A percentile compares a stretch with the other conserved stretches of the same genome.
Evolutionary conservation across 92 coral and sea anemone genomes (phyloP).

Genomic region (Umimayanthus kanabou): DNA sequence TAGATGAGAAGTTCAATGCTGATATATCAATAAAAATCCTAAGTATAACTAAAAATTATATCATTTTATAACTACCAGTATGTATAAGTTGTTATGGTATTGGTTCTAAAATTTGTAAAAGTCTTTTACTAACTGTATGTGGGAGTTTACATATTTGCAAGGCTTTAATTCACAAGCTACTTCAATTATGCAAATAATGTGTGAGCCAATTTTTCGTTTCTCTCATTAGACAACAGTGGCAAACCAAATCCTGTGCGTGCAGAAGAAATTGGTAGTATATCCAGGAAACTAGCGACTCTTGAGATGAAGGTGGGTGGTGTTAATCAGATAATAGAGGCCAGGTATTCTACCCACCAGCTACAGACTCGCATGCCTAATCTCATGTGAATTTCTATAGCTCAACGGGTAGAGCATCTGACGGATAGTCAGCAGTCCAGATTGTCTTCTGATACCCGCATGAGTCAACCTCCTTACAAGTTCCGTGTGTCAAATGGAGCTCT

Average conservation of each 20-base stretch:
- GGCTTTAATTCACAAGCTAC: too few species aligned
- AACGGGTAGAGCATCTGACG: not conserved
- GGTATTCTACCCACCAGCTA: too few species aligned
- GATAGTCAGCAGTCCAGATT: not conserved
- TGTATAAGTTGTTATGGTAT: too few species aligned
- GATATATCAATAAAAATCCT: too few species aligned
- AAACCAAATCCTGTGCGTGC: constrained; percentile 71
- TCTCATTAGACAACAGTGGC: constrained; percentile 44
- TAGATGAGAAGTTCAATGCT: too few species aligned
- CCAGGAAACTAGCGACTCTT: constrained; percentile 93
- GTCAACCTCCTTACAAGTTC: not conserved
- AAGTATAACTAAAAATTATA: too few species aligned
- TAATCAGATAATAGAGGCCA: too few species aligned
- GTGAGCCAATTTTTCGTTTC: not conserved
- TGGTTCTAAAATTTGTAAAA: too few species aligned
- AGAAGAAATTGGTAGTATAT: constrained; percentile 89
- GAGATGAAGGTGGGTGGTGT: constrained; percentile 91
- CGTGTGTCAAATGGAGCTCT: not conserved
- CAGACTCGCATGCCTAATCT: too few species aligned
- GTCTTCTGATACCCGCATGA: not conserved
- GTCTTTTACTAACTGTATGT: too few species aligned
- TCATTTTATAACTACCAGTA: not conserved
- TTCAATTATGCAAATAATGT: not conserved
- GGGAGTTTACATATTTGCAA: too few species aligned
- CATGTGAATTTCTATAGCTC: not conserved